Conservation (phyloP, 92 coral and sea anemone species). For the Phenganax marumi region DNA sequence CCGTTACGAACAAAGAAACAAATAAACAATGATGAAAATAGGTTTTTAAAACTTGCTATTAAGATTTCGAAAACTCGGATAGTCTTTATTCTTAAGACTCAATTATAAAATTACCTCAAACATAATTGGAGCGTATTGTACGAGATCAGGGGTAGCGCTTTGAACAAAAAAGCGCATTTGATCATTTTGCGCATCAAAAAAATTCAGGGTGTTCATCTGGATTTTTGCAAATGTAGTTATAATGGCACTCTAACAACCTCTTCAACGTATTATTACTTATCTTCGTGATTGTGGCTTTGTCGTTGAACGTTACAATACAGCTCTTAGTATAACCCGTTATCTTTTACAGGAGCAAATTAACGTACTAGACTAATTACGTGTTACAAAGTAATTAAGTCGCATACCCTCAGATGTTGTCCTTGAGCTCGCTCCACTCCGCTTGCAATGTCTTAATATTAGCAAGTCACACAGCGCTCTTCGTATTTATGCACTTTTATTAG, state of each 20-base stretch:
- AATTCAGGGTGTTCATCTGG: too few species aligned
- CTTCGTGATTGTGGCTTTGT: slow-evolving; percentile 17
- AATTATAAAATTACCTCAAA: too few species aligned
- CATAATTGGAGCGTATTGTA: too few species aligned
- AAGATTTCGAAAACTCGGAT: neutral
- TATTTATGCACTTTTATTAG: slow-evolving; percentile 39
- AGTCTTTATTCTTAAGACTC: neutral
- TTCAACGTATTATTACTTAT: slow-evolving; percentile 28
- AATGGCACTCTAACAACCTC: slow-evolving; percentile 8
- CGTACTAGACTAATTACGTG: neutral
- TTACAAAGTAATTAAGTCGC: slow-evolving; percentile 2
- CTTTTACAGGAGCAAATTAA: neutral
- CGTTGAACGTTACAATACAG: slow-evolving; percentile 1
- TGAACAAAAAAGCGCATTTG: neutral
- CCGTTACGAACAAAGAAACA: slow-evolving; percentile 8
- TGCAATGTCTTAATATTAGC: slow-evolving; percentile 20
- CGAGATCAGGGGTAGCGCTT: neutral
- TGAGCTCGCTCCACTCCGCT: slow-evolving; percentile 20
- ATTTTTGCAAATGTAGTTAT: neutral
- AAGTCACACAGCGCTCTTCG: slow-evolving; percentile 5
- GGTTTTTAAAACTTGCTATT: neutral
- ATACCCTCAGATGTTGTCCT: neutral
- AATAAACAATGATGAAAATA: neutral
- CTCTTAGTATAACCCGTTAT: slow-evolving; percentile 5
- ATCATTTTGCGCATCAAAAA: slow-evolving; percentile 2